phyloP scores from a whole-genome alignment of 2,797 vertebrate genomes.

The Etheostoma nigrum region DNA sequence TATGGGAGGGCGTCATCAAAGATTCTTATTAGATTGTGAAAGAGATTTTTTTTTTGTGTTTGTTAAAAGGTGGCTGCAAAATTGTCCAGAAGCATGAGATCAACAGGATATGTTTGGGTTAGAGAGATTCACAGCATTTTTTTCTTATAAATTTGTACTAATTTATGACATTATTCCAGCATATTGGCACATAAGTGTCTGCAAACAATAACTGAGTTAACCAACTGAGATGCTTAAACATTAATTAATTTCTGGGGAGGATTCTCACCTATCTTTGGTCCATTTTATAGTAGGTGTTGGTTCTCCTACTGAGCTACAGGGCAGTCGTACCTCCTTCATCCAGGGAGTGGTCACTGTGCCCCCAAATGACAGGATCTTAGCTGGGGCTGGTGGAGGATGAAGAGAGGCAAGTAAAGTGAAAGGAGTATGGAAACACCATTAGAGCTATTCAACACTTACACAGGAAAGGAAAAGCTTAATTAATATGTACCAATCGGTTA shows the following conservation, averaged over 20 bases:
- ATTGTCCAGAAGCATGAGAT: not conserved
- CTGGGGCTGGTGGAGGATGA: constrained; percentile 86
- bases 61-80: not conserved
- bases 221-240: not conserved
- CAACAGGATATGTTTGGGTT: not conserved
- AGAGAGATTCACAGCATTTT: not conserved
- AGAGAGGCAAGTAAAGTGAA: not conserved
- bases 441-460: constrained; percentile 11
- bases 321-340: constrained; percentile 98
- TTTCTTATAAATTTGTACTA: not conserved
- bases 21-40: not conserved
- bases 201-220: not conserved
- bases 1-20: not conserved
- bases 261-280: constrained; percentile 97
- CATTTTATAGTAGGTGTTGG: constrained; percentile 94
- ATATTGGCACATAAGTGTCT: not conserved
- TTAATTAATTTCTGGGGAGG: not conserved
- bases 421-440: not conserved
- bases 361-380: constrained; percentile 97
- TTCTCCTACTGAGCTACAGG: constrained; percentile 96
- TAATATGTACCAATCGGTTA: constrained; percentile 41
- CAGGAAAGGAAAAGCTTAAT: constrained; percentile 25
- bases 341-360: constrained; percentile 96
- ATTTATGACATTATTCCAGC: not conserved
- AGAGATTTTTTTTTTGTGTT: not conserved